Percentiles rank a stretch among this genome's conserved stretches.
Conservation (phyloP, 2,888 invertebrate species). For the Agrilus biguttatus region DNA sequence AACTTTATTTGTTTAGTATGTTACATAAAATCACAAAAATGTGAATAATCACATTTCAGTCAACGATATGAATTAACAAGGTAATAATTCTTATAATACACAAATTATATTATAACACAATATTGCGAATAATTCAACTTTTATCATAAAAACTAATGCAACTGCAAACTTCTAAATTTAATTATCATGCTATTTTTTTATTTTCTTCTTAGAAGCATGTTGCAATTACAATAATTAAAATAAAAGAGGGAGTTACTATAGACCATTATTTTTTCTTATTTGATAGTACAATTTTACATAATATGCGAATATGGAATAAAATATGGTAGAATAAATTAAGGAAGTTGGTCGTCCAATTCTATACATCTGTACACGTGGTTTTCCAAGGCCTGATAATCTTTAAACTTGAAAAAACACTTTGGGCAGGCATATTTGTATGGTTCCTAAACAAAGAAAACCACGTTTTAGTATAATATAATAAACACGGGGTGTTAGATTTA, state of each 20-base stretch:
- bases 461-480: not conserved
- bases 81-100: too few species aligned
- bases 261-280: too few species aligned
- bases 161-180: too few species aligned
- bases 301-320: not conserved
- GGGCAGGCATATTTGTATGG: constrained; percentile 11
- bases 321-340: not conserved
- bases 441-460: too few species aligned
- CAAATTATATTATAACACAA: too few species aligned
- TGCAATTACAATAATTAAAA: too few species aligned
- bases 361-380: constrained; percentile 19
- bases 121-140: too few species aligned
- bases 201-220: too few species aligned
- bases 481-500: not conserved
- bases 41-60: not conserved
- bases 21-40: not conserved
- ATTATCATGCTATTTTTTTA: too few species aligned
- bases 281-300: not conserved
- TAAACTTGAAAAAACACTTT: constrained; percentile 14
- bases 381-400: constrained; percentile 13
- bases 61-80: too few species aligned
- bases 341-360: constrained; percentile 8
- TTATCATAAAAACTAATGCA: too few species aligned
- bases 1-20: not conserved
- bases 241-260: too few species aligned